Evolutionary conservation across 2,113 vertebrate species (phyloP).

Genomic region (Pachyramphus minor): DNA sequence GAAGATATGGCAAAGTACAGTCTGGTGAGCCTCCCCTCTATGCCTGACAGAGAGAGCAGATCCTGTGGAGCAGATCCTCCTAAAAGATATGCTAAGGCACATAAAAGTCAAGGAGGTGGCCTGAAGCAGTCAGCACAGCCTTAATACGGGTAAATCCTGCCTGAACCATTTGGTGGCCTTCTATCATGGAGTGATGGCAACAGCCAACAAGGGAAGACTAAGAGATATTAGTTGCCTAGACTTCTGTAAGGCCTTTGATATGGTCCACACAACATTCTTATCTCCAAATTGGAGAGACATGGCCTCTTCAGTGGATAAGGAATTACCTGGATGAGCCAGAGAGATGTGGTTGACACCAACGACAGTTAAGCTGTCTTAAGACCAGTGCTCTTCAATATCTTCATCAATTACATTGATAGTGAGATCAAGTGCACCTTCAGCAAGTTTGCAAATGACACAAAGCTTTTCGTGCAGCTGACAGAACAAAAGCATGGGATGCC

Average conservation of each 20-base stretch:
- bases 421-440: neutral
- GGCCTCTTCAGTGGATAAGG: neutral
- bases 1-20: neutral
- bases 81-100: neutral
- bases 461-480: neutral
- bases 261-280: neutral
- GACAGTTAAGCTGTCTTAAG: no score
- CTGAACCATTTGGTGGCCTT: neutral
- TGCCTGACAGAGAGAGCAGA: neutral
- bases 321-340: neutral
- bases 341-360: no score
- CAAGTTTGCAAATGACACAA: neutral
- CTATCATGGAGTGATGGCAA: neutral
- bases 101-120: neutral
- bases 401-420: neutral
- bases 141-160: neutral
- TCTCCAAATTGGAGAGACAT: neutral
- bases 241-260: neutral
- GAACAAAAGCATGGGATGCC: neutral
- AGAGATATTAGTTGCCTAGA: neutral
- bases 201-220: neutral
- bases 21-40: neutral
- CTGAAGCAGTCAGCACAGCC: neutral
- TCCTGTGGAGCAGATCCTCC: neutral
- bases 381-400: neutral